phyloP scores from a whole-genome alignment of 2,797 vertebrate species.

The Taeniopygia guttata region DNA sequence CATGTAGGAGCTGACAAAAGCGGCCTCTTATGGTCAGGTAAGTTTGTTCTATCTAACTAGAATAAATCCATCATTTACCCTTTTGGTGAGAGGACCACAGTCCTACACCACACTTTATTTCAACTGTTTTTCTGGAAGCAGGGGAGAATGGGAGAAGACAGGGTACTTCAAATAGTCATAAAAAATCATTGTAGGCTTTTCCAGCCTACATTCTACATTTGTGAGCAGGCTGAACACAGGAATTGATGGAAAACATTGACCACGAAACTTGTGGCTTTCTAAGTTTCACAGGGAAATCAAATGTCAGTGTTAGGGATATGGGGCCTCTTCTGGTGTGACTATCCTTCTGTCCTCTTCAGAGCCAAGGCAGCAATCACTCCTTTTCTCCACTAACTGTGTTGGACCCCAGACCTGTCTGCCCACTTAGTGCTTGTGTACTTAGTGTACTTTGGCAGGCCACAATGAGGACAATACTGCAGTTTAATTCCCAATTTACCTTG shows the following conservation, averaged over 20 bases:
- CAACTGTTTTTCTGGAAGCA: background rate
- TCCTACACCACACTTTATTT: background rate
- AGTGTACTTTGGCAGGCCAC: background rate
- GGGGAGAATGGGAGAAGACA: background rate
- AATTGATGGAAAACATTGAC: background rate
- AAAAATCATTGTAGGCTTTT: background rate
- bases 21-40: background rate
- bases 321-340: background rate
- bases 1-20: background rate
- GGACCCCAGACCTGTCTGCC: background rate
- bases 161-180: background rate
- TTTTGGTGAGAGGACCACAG: background rate
- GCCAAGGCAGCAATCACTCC: background rate
- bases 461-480: background rate
- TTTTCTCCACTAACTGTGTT: accelerated
- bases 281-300: background rate
- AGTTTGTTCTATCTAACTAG: background rate
- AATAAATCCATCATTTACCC: background rate
- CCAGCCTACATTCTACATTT: background rate
- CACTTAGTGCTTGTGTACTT: background rate
- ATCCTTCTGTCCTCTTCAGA: background rate
- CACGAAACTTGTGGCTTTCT: background rate
- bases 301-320: background rate
- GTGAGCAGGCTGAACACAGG: background rate
- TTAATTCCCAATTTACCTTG: background rate